Conservation (phyloP, 2,797 vertebrate genomes). For the Anguilla marmorata region DNA sequence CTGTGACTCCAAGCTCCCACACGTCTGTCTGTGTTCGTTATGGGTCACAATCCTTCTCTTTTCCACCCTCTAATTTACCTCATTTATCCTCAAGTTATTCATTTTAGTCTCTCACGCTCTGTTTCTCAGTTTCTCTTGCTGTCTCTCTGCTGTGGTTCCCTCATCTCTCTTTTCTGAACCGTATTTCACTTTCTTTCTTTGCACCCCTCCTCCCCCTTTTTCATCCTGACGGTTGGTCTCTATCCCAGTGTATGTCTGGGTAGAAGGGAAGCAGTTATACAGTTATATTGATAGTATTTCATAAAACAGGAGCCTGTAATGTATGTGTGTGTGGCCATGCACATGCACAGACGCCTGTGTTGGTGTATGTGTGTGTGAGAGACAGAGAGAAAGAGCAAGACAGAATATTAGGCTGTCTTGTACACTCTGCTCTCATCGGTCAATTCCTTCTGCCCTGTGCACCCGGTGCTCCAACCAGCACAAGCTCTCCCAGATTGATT, state of each 20-base stretch:
- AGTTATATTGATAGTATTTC: no score
- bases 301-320: not conserved
- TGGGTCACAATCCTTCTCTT: not conserved
- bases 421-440: conserved; percentile 14
- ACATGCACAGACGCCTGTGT: not conserved
- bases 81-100: not conserved
- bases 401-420: not conserved
- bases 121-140: not conserved
- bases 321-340: conserved; percentile 9
- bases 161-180: not conserved
- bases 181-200: not conserved
- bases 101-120: not conserved
- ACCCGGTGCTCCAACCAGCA: conserved; percentile 33
- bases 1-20: not conserved
- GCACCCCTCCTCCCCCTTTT: not conserved
- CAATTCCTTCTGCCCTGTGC: conserved; percentile 39
- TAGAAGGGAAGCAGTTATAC: not conserved
- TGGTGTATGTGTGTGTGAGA: conserved; percentile 20
- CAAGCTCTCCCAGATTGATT: conserved; percentile 43
- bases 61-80: not conserved
- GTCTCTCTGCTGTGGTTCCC: no score
- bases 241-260: not conserved
- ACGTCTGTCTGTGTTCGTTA: not conserved
- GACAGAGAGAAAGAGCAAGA: not conserved
- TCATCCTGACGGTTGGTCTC: not conserved